A percentile compares a stretch with the other conserved stretches of the same genome.
phyloP scores from a whole-genome alignment of 2,113 vertebrate genomes.

The Ovis canadensis region DNA sequence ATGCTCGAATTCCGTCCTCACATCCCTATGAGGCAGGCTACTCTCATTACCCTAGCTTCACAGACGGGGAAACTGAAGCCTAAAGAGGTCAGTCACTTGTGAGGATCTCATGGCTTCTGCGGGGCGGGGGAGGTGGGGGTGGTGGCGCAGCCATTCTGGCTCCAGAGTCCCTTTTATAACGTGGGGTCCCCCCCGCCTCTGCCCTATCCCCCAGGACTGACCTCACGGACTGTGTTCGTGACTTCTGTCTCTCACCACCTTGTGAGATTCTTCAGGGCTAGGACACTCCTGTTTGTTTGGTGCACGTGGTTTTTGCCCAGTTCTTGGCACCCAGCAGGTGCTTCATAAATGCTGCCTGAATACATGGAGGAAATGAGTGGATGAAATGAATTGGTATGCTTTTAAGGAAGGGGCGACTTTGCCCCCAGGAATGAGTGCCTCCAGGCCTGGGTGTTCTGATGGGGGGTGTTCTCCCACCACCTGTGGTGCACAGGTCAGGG shows the following conservation, averaged over 20 bases:
- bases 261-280: not conserved
- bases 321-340: not conserved
- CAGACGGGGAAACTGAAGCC: not conserved
- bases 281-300: not conserved
- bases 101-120: too few species aligned
- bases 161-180: not conserved
- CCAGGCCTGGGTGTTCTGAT: not conserved
- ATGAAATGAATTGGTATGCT: rapidly evolving
- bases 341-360: not conserved
- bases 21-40: rapidly evolving
- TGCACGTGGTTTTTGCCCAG: not conserved
- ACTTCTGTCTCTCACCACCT: too few species aligned
- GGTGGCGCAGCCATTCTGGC: not conserved
- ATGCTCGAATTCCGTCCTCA: too few species aligned
- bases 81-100: not conserved
- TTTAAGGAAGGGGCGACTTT: not conserved
- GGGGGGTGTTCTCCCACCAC: rapidly evolving
- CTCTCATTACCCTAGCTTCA: not conserved
- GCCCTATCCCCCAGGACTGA: rapidly evolving
- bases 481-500: not conserved
- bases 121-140: too few species aligned
- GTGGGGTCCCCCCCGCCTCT: rapidly evolving
- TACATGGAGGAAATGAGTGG: not conserved
- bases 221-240: rapidly evolving
- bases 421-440: not conserved